Conservation (phyloP, 2,888 invertebrate species). For the Smittia sp. region DNA sequence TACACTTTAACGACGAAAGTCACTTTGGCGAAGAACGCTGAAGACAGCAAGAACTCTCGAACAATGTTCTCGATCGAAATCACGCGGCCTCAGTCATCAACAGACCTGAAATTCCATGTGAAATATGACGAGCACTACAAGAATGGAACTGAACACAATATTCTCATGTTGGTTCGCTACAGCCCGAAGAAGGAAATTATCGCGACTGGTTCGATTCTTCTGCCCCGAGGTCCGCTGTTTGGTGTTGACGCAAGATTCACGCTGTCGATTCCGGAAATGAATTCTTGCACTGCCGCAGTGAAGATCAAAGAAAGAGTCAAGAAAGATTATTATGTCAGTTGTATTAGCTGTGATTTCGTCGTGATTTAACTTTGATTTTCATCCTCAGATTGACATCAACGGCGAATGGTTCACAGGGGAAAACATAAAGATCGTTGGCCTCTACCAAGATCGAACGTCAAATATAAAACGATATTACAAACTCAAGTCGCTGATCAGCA, state of each 20-base stretch:
- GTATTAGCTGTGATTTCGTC: neutral
- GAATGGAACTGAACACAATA: constrained; percentile 58
- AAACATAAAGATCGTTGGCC: constrained; percentile 62
- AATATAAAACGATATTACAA: constrained; percentile 63
- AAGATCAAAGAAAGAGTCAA: constrained; percentile 66
- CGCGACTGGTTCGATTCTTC: constrained; percentile 58
- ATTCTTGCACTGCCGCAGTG: constrained; percentile 64
- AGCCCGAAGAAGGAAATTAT: constrained; percentile 62
- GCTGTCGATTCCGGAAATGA: constrained; percentile 70
- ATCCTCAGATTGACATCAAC: constrained; percentile 62
- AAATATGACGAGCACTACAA: constrained; percentile 54
- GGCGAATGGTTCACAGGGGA: constrained; percentile 79
- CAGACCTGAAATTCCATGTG: constrained; percentile 63
- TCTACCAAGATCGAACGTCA: constrained; percentile 72
- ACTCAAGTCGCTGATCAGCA: constrained; percentile 67
- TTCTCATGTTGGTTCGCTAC: constrained; percentile 57
- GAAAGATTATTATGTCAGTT: constrained; percentile 66
- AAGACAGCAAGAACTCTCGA: constrained; percentile 59
- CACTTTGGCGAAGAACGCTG: constrained; percentile 61
- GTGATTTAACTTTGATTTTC: neutral
- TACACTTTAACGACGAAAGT: constrained; percentile 63
- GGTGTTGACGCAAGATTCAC: constrained; percentile 69
- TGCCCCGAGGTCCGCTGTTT: constrained; percentile 66
- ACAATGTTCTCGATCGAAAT: constrained; percentile 63
- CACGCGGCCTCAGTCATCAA: constrained; percentile 63